Evolutionary conservation across 2,888 invertebrate species (phyloP), one percentile per base, ranked within the genome.

Genomic region (Calameuta pallipes): DNA sequence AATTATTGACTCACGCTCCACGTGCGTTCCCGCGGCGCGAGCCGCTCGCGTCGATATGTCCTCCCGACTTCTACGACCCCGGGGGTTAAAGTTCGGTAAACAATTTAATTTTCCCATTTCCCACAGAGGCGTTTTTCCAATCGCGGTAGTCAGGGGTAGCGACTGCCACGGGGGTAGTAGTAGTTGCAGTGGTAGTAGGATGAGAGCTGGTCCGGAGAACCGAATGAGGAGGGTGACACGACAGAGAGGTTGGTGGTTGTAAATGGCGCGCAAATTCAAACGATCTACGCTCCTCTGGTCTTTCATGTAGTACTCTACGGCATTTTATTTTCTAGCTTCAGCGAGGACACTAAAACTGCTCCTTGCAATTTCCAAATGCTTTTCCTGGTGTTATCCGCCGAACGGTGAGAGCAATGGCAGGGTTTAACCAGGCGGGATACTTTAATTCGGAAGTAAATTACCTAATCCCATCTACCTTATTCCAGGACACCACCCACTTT

Each of bases 61-160:
- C 68, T 69, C 71, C 74, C 75, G 75, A 74, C 74, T 37, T 78
- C 41, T 70, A 36, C 81, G 78, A 79, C 78, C 82, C 80, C 76
- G 77, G 77, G 79, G 81, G 82, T 80, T 80, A 76, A 83, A 84
- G 78, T 84, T 82, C 82, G 80, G 82, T 82, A 83, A 83, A 84
- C 83, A 83, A 84, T 84, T 83, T 83, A 83, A 83, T 82, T 83
- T 83, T 84, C 81, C 82, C 80, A 81, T 82, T 83, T 82, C 79
- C 79, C 76, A 73, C 73, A 73, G 75, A 79, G 76, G 78, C 78
- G 73, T 76, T 76, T 78, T 78, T 78, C 78, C 78, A 76, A 76
- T 78, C 68, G 78, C 23, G 73, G 76, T 68, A 71, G 71, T 33
- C 31, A 71, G 71, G 34, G 71, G 71, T 33, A 34, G 71, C 71